phyloP scores from a whole-genome alignment of 2,888 invertebrate species.

The Acanthacorydalis orientalis region DNA sequence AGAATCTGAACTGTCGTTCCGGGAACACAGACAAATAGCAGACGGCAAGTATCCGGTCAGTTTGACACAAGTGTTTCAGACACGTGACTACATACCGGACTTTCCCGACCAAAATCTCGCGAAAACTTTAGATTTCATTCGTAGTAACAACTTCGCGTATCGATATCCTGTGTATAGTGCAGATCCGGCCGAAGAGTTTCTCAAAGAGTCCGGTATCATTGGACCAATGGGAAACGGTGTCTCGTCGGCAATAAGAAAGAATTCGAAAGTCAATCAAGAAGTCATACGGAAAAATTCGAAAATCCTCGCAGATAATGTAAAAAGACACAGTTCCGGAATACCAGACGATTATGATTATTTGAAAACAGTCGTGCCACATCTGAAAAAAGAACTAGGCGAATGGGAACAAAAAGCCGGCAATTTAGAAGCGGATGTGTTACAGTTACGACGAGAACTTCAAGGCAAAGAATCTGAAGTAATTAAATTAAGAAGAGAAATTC shows the following conservation, averaged over 20 bases:
- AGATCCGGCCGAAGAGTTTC: slow-evolving; percentile 21
- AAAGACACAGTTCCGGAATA: slow-evolving; percentile 14
- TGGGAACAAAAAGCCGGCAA: slow-evolving; percentile 30
- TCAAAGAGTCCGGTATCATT: slow-evolving; percentile 23
- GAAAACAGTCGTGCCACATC: slow-evolving; percentile 25
- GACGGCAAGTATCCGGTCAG: not conserved
- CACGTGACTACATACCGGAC: slow-evolving; percentile 2
- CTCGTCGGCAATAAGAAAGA: slow-evolving; percentile 14
- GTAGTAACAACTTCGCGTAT: slow-evolving; percentile 19
- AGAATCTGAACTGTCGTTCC: too few relatives aligned
- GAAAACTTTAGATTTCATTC: slow-evolving; percentile 14
- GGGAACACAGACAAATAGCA: too few relatives aligned
- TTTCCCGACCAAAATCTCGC: slow-evolving; percentile 4
- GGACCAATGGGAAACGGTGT: slow-evolving; percentile 26
- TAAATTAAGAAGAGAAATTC: slow-evolving; percentile 47
- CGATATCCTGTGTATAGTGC: slow-evolving; percentile 17
- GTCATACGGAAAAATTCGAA: slow-evolving; percentile 19
- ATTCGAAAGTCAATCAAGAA: slow-evolving; percentile 14
- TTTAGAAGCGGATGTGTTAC: slow-evolving; percentile 35
- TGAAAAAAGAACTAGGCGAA: slow-evolving; percentile 29
- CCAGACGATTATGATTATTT: slow-evolving; percentile 23
- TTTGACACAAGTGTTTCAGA: slow-evolving; percentile 1
- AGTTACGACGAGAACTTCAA: slow-evolving; percentile 34
- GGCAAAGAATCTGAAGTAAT: slow-evolving; percentile 38
- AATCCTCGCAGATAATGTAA: slow-evolving; percentile 13